phyloP scores from a whole-genome alignment of 30 jellyfish, hydroid and myxozoan species.

The Hydra vulgaris region DNA sequence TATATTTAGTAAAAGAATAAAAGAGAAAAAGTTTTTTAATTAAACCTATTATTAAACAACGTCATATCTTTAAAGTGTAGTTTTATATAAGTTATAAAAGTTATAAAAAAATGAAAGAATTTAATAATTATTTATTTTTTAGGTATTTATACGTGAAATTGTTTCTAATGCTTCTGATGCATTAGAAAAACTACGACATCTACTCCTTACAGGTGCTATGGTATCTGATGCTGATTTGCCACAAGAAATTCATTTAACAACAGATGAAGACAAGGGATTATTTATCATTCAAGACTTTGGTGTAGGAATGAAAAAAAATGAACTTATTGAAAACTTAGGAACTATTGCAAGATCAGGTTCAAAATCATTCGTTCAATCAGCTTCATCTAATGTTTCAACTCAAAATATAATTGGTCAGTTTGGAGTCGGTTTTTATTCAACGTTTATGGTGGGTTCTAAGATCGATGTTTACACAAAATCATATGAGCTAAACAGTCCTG shows the following conservation, averaged over 20 bases:
- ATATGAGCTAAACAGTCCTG: conserved; percentile 43
- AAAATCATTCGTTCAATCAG: conserved; percentile 57
- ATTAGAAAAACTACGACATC: conserved; percentile 73
- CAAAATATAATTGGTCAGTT: conserved; percentile 86
- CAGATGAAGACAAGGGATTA: conserved; percentile 76
- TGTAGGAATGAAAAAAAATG: conserved; percentile 79
- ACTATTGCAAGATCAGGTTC: conserved; percentile 94
- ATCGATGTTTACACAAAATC: conserved; percentile 87
- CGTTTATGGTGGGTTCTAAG: conserved; percentile 77
- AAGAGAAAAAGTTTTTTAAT: too few relatives aligned
- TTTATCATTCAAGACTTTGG: conserved; percentile 85
- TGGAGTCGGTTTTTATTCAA: conserved; percentile 89
- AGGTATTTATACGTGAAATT: conserved; percentile 88
- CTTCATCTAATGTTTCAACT: conserved; percentile 21
- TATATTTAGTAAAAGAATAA: too few relatives aligned
- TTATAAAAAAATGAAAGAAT: too few relatives aligned
- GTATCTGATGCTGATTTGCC: conserved; percentile 68
- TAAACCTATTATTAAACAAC: too few relatives aligned
- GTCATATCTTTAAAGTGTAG: background rate
- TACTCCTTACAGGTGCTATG: conserved; percentile 46
- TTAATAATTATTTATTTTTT: background rate
- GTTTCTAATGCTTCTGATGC: conserved; percentile 90
- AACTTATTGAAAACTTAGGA: conserved; percentile 63
- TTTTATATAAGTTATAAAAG: background rate
- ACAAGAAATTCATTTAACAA: conserved; percentile 72